Base-by-base conservation (phyloP, 2,888 invertebrate species). In the Dasypogon diadema region DNA sequence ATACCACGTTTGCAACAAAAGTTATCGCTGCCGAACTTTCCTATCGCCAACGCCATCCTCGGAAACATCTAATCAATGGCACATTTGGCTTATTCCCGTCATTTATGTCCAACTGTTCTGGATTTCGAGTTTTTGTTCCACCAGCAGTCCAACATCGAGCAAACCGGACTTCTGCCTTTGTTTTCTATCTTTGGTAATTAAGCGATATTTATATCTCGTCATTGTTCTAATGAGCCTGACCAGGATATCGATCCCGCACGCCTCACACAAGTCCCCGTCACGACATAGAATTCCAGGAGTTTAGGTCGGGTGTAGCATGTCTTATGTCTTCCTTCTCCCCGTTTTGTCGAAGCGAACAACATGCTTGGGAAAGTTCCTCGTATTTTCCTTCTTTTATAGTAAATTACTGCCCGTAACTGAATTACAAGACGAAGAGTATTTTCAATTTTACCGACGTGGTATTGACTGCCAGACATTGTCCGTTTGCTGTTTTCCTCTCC, bases 11-110 rank as follows among this genome's bases (percentile, higher is more conserved):
- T 18, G 12, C 8, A 2, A n/a, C 16, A 51, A 51, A 51, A 51
- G 51, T 51, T 21, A 51, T 51, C 51, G 51, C 2, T 16, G 21
- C 3, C 21, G 22, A 24, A 42, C 12, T 22, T 55, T 22, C 22
- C 12, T 18, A 18, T 18, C 2, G 12, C 2, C 8, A n/a, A 12
- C 14, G 26, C 22, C 26, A 30, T n/a, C 42, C 42, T n/a, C 10
- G 30, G 30, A 58, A 58, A 18, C 22, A 16, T 58, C 16, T 18
- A 5, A 30, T 16, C 30, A 58, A 16, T 18, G 5, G 30, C 58
- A 34, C 34, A 60, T 60, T 60, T 60, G 37, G 60, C 60, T 60
- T 16, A 60, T 60, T 37, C 18, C 37, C 22, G 37, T 4, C 18
- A 21, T 8, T 21, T 51, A 42, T 6, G n/a, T 8, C 42, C 0